Conservation (phyloP, 2,797 vertebrate genomes). For the Xyrichtys novacula region DNA sequence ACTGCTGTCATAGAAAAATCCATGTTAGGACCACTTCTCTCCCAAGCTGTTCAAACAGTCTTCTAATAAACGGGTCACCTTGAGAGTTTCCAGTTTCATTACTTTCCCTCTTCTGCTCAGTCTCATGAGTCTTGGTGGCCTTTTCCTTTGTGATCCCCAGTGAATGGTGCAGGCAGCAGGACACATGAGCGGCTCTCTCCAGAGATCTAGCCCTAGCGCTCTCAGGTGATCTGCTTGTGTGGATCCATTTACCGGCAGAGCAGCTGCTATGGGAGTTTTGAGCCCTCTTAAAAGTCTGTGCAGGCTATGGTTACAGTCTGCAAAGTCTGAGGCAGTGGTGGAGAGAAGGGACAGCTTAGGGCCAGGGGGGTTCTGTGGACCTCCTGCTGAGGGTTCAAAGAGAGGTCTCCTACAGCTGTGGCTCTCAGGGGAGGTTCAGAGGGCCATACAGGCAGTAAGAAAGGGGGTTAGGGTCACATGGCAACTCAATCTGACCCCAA, state of each 20-base stretch:
- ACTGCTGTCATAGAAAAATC: slow-evolving; percentile 12
- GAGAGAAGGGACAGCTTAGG: slow-evolving; percentile 55
- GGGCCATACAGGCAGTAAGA: slow-evolving; percentile 32
- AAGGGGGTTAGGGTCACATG: slow-evolving; percentile 51
- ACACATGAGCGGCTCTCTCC: slow-evolving; percentile 79
- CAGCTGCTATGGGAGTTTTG: slow-evolving; percentile 82
- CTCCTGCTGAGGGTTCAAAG: slow-evolving; percentile 83
- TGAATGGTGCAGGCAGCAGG: slow-evolving; percentile 59
- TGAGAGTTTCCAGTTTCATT: slow-evolving; percentile 36
- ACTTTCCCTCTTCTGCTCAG: slow-evolving; percentile 32
- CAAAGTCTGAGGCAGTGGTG: slow-evolving; percentile 51
- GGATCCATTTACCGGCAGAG: slow-evolving; percentile 82
- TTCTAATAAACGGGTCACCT: slow-evolving; percentile 38
- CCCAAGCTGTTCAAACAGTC: slow-evolving; percentile 18
- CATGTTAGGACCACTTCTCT: slow-evolving; percentile 2
- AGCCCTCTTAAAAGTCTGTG: slow-evolving; percentile 77
- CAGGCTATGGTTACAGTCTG: slow-evolving; percentile 80
- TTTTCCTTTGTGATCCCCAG: slow-evolving; percentile 50
- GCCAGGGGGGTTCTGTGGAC: slow-evolving; percentile 61
- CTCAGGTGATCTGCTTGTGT: slow-evolving; percentile 78
- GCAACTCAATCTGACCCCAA: slow-evolving; percentile 69
- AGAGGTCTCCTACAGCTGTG: slow-evolving; percentile 83
- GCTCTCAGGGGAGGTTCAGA: slow-evolving; percentile 72
- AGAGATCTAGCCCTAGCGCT: slow-evolving; percentile 71
- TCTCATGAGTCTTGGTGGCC: slow-evolving; percentile 37